A percentile compares a stretch with the other conserved stretches of the same genome.
Conservation (phyloP, 2,888 invertebrate species). For the Lycophotia porphyrea region DNA sequence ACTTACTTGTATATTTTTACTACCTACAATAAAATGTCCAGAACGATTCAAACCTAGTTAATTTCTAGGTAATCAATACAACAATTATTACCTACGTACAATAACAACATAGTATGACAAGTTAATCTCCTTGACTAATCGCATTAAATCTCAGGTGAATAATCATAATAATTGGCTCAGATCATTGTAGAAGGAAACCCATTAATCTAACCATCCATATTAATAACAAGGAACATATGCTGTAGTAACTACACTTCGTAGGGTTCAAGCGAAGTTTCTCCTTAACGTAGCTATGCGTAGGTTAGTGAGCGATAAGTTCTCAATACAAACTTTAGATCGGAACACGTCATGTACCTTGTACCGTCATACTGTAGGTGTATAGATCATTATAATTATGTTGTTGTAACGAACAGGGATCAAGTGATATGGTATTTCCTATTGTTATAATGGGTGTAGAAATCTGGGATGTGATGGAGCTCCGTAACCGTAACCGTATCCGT, state of each 20-base stretch:
- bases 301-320: slow-evolving; percentile 13
- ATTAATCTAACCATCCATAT: slow-evolving; percentile 42
- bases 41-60: slow-evolving; percentile 3
- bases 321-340: slow-evolving; percentile 41
- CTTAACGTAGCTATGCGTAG: neutral
- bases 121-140: slow-evolving; percentile 43
- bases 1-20: neutral
- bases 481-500: no score
- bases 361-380: neutral
- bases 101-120: slow-evolving; percentile 24
- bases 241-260: slow-evolving; percentile 18
- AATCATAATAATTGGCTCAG: slow-evolving; percentile 43
- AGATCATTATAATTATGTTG: slow-evolving; percentile 1
- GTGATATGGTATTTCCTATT: neutral
- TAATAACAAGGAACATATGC: slow-evolving; percentile 34
- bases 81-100: slow-evolving; percentile 9
- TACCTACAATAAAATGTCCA: neutral
- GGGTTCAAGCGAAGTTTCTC: slow-evolving; percentile 50
- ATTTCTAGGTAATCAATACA: slow-evolving; percentile 24
- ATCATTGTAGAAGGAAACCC: slow-evolving; percentile 35
- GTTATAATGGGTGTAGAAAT: no score
- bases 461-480: no score
- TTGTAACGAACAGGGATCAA: slow-evolving; percentile 5
- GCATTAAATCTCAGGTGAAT: slow-evolving; percentile 17
- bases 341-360: slow-evolving; percentile 1